Percentiles rank a stretch among this genome's conserved stretches.
phyloP scores from a whole-genome alignment of 2,797 vertebrate species.

The Melanotaenia pygmaea region DNA sequence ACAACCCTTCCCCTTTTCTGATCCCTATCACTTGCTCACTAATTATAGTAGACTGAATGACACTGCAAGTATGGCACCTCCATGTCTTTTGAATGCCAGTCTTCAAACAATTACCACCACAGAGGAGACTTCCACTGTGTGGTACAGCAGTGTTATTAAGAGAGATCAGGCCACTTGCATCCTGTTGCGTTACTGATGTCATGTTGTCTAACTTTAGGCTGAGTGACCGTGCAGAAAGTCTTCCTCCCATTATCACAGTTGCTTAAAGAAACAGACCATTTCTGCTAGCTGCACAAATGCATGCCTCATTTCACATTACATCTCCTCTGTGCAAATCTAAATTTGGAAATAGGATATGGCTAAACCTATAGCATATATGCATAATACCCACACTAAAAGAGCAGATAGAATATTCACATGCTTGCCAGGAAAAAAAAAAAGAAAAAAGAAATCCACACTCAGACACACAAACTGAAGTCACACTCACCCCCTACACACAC shows the following conservation, averaged over 20 bases:
- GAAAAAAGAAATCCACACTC: background rate
- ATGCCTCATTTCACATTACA: slow-evolving; percentile 93
- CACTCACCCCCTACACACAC: slow-evolving; percentile 40
- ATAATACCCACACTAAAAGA: slow-evolving; percentile 73
- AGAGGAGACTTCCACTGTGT: slow-evolving; percentile 38
- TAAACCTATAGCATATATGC: slow-evolving; percentile 76
- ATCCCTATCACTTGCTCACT: background rate
- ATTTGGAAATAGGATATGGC: slow-evolving; percentile 90
- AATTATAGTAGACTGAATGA: slow-evolving; percentile 58
- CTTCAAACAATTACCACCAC: slow-evolving; percentile 28
- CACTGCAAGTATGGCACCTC: slow-evolving; percentile 58
- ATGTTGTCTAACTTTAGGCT: slow-evolving; percentile 58
- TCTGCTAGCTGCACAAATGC: slow-evolving; percentile 88
- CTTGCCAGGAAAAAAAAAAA: slow-evolving; percentile 56
- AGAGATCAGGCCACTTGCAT: slow-evolving; percentile 51
- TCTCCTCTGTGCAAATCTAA: slow-evolving; percentile 94
- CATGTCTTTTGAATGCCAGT: slow-evolving; percentile 21
- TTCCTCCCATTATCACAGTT: slow-evolving; percentile 81
- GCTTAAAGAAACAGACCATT: slow-evolving; percentile 66
- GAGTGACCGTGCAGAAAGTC: slow-evolving; percentile 65
- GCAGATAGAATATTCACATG: slow-evolving; percentile 71
- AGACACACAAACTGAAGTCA: slow-evolving; percentile 44
- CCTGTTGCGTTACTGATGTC: slow-evolving; percentile 51
- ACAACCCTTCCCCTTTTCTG: background rate
- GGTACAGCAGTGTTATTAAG: slow-evolving; percentile 27